Base-by-base conservation (phyloP, 2,888 invertebrate genomes). In the Punctoribates punctum region DNA sequence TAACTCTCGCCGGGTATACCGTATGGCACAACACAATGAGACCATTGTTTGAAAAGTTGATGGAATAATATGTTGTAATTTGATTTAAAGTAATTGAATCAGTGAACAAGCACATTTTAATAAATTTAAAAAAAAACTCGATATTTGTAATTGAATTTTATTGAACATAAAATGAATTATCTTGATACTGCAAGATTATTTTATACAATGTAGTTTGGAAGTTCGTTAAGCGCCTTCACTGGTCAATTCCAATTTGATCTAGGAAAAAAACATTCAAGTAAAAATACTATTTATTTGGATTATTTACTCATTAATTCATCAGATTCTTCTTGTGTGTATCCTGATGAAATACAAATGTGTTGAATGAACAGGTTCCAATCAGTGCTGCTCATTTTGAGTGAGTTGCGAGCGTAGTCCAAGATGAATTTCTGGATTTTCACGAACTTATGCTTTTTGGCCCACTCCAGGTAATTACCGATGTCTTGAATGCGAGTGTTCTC, bases 11-110 rank as follows among this genome's bases (percentile, higher is more conserved):
- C 20, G 60, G 60, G 13, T 60, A 60, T 23, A 60, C 17, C 6
- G 60, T 60, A 60, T 60, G 60, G 60, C 60, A 60, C 60, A 23
- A 60, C 17, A 23, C 20, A 4, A 60, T 60, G 60, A 60, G 23
- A 60, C 23, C 60, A 15, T 5, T 23, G 20, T 60, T 60, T 60
- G 60, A 60, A 60, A 25, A 23, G 20, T 23, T 60, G 23, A 20
- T 60, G 60, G 5, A 60, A 15, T 20, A 60, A 48, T 48, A 48
- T 5, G 8, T 34, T n/a, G n/a, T n/a, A n/a, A n/a, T n/a, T n/a
- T n/a, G n/a, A n/a, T n/a, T n/a, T n/a, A n/a, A n/a, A n/a, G n/a
- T n/a, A n/a, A n/a, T n/a, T n/a, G n/a, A n/a, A n/a, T n/a, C n/a
- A n/a, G n/a, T n/a, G n/a, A n/a, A n/a, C n/a, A n/a, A n/a, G n/a